A percentile compares a stretch with the other conserved stretches of the same genome.
Evolutionary conservation across 2,797 vertebrate genomes (phyloP).

Genomic region (Poliocrania exsul): DNA sequence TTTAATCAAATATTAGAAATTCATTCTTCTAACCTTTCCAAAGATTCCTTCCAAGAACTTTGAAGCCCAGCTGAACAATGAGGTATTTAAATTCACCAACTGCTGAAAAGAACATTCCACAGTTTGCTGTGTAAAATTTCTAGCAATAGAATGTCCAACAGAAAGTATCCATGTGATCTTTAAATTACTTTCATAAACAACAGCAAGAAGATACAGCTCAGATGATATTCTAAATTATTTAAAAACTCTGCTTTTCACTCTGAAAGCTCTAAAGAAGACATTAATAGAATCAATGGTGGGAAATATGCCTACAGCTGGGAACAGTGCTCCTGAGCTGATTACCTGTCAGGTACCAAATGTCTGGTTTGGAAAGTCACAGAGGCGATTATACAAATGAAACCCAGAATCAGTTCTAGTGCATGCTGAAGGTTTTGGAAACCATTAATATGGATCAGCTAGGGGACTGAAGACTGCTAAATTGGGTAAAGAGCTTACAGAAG

Average conservation of each 20-base stretch:
- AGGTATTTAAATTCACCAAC: not conserved
- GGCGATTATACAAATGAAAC: slow-evolving; percentile 35
- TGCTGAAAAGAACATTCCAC: not conserved
- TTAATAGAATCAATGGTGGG: not conserved
- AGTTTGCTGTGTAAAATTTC: not conserved
- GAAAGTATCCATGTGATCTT: not conserved
- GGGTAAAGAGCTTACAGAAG: slow-evolving; percentile 55
- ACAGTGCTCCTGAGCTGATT: not conserved
- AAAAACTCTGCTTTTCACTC: not conserved
- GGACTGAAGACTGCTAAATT: slow-evolving; percentile 32
- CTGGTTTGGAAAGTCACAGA: slow-evolving; percentile 5
- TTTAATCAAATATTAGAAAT: not conserved
- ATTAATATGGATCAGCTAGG: slow-evolving; percentile 55
- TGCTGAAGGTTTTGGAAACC: not conserved
- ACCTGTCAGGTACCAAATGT: not conserved
- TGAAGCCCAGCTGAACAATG: not conserved
- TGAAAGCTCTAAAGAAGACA: not conserved
- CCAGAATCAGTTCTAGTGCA: not conserved
- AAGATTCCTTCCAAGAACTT: not conserved
- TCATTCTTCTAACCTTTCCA: not conserved
- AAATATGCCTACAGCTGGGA: not conserved
- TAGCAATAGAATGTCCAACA: not conserved
- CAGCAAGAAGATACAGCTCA: not conserved
- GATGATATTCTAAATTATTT: not conserved
- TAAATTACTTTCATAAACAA: not conserved